Base-by-base conservation (phyloP, 2,113 vertebrate species). In the Arothron firmamentum region DNA sequence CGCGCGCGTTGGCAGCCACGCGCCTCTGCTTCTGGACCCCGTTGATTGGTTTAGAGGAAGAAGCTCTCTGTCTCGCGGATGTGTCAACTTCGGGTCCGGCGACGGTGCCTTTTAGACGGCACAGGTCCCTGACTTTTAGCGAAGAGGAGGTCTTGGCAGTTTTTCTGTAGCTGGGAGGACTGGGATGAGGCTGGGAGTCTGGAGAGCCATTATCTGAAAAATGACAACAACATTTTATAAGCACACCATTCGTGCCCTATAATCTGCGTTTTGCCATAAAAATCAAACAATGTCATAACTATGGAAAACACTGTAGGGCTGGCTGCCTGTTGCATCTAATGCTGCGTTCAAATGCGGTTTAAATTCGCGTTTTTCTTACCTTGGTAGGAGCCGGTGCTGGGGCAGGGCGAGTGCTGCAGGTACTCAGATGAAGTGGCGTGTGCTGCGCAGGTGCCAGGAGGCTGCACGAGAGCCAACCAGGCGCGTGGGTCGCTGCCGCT, bases 1-100 rank as follows among this genome's bases (percentile, higher is more conserved):
- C 96, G 47, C 96, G 89, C 59, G 95, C 95, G 74, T 98, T 97
- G 64, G 95, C 95, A 15, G 95, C 95, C 74, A 94, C 87, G 56
- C 95, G 87, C 75, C 95, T 85, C 75, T 96, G 94, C 81, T 88
- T 95, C 85, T 95, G 94, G 52, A 98, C 88, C 21, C 90, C 93
- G 49, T 85, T 90, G 60, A 59, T 67, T 19, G 89, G 74, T 55
- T 89, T 93, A 81, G 88, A 83, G 83, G 90, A 90, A 18, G 89
- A 90, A 17, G 90, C 89, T 68, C 92, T 77, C 67, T 87, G 86
- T 69, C 89, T 75, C 34, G 59, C 18, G 72, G 67, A 19, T 0
- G 59, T 7, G 11, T 82, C 81, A 2, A 75, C 80, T 15, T 85
- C 85, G 15, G 74, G 49, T n/a, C 85, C 77, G 5, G 67, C n/a